A percentile compares a stretch with the other conserved stretches of the same genome.
Conservation (phyloP, 2,797 vertebrate genomes). For the Galagoides demidoff region DNA sequence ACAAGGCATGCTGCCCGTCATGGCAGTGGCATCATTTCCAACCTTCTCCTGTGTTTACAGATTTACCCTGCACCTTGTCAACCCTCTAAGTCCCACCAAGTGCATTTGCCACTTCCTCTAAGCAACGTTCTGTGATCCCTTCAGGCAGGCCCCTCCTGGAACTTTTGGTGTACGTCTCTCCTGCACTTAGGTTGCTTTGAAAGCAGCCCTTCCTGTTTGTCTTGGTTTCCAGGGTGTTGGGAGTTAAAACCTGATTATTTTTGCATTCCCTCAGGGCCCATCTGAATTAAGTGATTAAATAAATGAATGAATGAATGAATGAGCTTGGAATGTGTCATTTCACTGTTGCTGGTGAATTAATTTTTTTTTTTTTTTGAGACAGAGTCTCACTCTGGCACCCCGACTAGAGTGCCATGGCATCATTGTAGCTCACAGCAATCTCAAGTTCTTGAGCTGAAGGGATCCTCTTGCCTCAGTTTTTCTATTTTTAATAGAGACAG, state of each 20-base stretch:
- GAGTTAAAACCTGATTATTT: background rate
- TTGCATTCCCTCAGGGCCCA: too few species aligned
- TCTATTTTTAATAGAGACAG: too few species aligned
- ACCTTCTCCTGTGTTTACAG: background rate
- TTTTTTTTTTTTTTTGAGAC: too few species aligned
- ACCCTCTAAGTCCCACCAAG: background rate
- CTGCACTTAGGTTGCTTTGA: background rate
- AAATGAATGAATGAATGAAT: background rate
- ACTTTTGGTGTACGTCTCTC: background rate
- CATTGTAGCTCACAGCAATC: too few species aligned
- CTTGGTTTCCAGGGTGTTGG: background rate
- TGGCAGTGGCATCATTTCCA: background rate
- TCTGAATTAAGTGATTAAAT: background rate
- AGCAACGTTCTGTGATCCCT: background rate
- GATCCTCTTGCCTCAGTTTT: too few species aligned
- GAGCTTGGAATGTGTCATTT: background rate
- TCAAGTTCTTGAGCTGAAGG: too few species aligned
- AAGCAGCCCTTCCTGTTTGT: background rate
- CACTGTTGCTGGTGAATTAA: background rate
- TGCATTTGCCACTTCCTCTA: background rate
- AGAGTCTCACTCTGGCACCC: too few species aligned
- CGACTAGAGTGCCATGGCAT: too few species aligned
- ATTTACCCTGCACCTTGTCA: background rate
- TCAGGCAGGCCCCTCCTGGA: fast-evolving
- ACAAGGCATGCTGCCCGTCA: background rate